Conservation (phyloP, 2,888 invertebrate species). For the Linnaemya vulpina region DNA sequence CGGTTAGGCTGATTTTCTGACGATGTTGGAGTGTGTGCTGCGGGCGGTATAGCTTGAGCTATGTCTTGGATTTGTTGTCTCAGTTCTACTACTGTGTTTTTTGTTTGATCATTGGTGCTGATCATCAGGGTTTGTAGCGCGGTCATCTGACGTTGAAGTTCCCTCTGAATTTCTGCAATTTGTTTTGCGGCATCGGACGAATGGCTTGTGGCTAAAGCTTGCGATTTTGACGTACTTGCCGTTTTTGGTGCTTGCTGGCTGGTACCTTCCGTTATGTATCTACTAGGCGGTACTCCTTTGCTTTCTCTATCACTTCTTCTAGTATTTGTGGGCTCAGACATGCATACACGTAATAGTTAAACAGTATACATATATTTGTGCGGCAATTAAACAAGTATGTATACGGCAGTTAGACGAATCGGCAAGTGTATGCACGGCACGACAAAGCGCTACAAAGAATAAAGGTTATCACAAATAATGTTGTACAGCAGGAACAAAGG, state of each 20-base stretch:
- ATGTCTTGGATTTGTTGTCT: neutral
- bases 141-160: neutral
- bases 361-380: too few relatives aligned
- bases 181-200: neutral
- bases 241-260: neutral
- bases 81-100: too few relatives aligned
- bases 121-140: too few relatives aligned
- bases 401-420: too few relatives aligned
- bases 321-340: neutral
- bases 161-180: neutral
- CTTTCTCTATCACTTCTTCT: conserved; percentile 3
- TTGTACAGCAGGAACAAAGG: neutral
- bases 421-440: too few relatives aligned
- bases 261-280: neutral
- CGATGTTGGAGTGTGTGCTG: neutral
- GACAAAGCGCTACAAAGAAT: too few relatives aligned
- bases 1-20: too few relatives aligned
- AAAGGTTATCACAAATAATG: too few relatives aligned
- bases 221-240: neutral
- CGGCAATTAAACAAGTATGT: too few relatives aligned
- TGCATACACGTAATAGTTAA: neutral
- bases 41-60: too few relatives aligned
- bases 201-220: neutral
- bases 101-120: too few relatives aligned
- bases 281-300: neutral